These are phyloP conservation scores for Drosophila eohydei DNA, from an alignment of 2,888 invertebrate genomes.

Conservation along the genomic window DNA sequence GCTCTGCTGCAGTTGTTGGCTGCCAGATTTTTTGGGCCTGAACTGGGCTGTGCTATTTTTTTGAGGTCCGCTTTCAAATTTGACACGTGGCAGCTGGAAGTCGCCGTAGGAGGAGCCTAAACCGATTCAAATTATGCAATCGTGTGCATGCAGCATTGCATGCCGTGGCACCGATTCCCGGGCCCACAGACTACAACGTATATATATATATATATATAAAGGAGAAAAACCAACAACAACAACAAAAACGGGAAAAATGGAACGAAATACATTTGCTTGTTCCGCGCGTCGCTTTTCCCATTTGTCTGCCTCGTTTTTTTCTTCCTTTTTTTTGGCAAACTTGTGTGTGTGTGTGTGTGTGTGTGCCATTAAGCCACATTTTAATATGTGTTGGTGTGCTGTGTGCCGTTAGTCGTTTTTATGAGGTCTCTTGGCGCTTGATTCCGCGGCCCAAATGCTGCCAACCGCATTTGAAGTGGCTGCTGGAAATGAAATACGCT, in stretches of 20 bases:
- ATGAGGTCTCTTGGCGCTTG: conserved; percentile 81
- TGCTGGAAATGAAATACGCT: conserved; percentile 74
- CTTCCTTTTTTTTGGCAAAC: conserved; percentile 51
- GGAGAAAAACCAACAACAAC: conserved; percentile 13
- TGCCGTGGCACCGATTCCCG: conserved; percentile 66
- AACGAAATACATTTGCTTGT: conserved; percentile 66
- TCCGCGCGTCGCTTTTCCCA: conserved; percentile 17
- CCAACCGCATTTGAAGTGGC: conserved; percentile 81
- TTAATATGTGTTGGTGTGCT: conserved; percentile 66
- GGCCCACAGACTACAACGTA: conserved; percentile 16
- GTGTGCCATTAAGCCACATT: conserved; percentile 74
- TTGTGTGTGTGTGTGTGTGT: conserved; percentile 41
- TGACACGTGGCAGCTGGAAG: conserved; percentile 56
- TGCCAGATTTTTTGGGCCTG: not conserved
- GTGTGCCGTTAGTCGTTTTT: conserved; percentile 75
- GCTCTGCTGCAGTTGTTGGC: conserved; percentile 38
- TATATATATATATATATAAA: conserved; percentile 6
- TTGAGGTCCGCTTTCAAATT: conserved; percentile 17
- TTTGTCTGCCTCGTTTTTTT: conserved; percentile 11
- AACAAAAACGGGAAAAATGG: conserved; percentile 27
- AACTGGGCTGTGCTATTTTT: conserved; percentile 6
- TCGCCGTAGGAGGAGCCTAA: conserved; percentile 14
- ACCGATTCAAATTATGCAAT: conserved; percentile 70
- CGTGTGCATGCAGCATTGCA: conserved; percentile 52
- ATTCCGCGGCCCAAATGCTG: conserved; percentile 78